A percentile compares a stretch with the other conserved stretches of the same genome.
phyloP scores from a whole-genome alignment of 2,113 vertebrate genomes.

The Plotosus lineatus region DNA sequence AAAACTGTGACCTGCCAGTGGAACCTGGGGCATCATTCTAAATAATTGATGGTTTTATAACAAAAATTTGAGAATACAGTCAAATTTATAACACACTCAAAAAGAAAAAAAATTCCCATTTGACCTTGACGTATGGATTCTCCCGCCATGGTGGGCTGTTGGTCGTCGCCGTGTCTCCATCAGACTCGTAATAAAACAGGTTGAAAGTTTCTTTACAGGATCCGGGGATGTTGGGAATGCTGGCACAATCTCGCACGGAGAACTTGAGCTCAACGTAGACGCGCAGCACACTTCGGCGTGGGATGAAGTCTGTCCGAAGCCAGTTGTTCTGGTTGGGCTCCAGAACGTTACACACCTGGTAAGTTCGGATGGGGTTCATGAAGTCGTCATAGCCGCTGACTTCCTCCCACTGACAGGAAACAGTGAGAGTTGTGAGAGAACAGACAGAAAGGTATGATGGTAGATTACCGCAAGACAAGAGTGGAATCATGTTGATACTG shows the following conservation, averaged over 20 bases:
- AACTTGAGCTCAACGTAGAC: constrained; percentile 98
- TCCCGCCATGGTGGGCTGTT: constrained; percentile 94
- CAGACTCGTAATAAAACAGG: constrained; percentile 96
- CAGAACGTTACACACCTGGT: constrained; percentile 95
- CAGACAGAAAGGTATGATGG: background rate
- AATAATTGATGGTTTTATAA: background rate
- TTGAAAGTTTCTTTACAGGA: constrained; percentile 99
- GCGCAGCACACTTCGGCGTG: constrained; percentile 85
- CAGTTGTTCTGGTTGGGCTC: constrained; percentile 98
- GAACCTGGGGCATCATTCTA: background rate
- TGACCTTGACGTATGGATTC: constrained; percentile 90
- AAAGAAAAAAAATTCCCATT: too few relatives aligned
- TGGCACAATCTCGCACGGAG: constrained; percentile 94
- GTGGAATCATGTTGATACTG: background rate
- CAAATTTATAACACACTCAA: too few relatives aligned
- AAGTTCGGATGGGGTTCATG: constrained; percentile 98
- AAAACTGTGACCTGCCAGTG: background rate
- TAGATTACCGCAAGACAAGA: background rate
- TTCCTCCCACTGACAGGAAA: constrained; percentile 89
- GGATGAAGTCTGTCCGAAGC: constrained; percentile 93
- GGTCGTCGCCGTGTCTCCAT: constrained; percentile 86
- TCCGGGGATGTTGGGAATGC: constrained; percentile 96
- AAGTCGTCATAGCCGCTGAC: constrained; percentile 96
- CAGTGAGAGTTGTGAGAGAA: background rate
- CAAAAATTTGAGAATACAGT: background rate